These are phyloP conservation scores for Catharus ustulatus DNA, from an alignment of 2,797 vertebrate genomes.

Conservation along the genomic window DNA sequence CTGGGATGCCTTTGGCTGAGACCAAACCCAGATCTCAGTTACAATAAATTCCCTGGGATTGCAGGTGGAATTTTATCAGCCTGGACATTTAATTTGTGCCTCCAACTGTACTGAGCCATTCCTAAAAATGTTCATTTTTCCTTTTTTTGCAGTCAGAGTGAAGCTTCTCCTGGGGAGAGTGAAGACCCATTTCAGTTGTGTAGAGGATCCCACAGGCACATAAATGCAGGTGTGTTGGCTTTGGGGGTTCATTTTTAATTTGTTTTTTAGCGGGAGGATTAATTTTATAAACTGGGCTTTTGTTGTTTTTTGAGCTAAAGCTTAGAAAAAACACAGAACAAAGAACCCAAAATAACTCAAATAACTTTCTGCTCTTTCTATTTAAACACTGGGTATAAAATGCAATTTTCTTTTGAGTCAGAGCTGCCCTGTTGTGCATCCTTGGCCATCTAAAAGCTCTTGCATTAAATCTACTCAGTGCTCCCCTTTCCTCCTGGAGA, in stretches of 20 bases:
- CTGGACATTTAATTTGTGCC: background rate
- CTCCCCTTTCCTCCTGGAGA: background rate
- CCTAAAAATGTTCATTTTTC: background rate
- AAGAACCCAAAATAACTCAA: background rate
- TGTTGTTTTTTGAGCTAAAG: background rate
- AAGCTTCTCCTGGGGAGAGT: constrained; percentile 7
- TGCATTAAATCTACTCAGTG: background rate
- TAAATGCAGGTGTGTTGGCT: constrained; percentile 79
- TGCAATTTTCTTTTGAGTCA: background rate
- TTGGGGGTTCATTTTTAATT: background rate
- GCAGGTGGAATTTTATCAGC: background rate
- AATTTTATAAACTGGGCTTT: background rate
- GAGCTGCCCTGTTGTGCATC: background rate
- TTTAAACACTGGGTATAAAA: background rate
- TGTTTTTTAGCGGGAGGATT: background rate
- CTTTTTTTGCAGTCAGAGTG: background rate
- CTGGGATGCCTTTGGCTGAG: background rate
- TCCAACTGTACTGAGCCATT: background rate
- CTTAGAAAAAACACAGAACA: background rate
- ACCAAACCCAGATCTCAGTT: background rate
- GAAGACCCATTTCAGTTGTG: constrained; percentile 43
- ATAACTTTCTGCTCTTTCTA: background rate
- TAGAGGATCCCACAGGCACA: constrained; percentile 62
- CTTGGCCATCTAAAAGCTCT: background rate
- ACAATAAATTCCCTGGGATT: fast-evolving